phyloP scores from a whole-genome alignment of 1,140 invertebrate species.

The Lucilia cuprina region DNA sequence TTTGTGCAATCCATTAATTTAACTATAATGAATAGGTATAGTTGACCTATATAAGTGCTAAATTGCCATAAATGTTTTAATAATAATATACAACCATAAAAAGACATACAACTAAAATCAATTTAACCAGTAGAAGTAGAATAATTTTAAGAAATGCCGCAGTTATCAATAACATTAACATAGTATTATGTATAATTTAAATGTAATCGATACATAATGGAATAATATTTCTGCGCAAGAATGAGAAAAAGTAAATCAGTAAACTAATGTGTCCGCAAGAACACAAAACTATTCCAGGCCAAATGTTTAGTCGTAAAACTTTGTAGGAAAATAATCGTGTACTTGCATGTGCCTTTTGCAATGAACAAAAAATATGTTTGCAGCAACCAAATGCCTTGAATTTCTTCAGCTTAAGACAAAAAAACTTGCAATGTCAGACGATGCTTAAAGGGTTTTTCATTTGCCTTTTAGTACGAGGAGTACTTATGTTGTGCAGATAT shows the following conservation, averaged over 20 bases:
- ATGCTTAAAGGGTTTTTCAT: conserved; percentile 7
- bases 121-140: neutral
- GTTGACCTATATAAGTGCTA: neutral
- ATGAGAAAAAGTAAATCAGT: neutral
- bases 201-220: neutral
- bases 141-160: neutral
- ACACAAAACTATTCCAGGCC: neutral
- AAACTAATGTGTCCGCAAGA: neutral
- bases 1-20: neutral
- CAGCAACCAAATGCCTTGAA: neutral
- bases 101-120: neutral
- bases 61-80: neutral
- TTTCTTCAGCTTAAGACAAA: neutral
- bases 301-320: neutral
- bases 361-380: neutral
- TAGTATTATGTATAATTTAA: neutral
- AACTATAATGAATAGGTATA: neutral
- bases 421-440: neutral
- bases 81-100: neutral
- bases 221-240: neutral
- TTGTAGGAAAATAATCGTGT: neutral
- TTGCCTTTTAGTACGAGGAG: neutral
- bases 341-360: neutral
- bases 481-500: neutral
- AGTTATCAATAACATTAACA: neutral